These are phyloP conservation scores for Hecatera dysodea DNA, from an alignment of 2,888 invertebrate genomes.

Conservation along the genomic window DNA sequence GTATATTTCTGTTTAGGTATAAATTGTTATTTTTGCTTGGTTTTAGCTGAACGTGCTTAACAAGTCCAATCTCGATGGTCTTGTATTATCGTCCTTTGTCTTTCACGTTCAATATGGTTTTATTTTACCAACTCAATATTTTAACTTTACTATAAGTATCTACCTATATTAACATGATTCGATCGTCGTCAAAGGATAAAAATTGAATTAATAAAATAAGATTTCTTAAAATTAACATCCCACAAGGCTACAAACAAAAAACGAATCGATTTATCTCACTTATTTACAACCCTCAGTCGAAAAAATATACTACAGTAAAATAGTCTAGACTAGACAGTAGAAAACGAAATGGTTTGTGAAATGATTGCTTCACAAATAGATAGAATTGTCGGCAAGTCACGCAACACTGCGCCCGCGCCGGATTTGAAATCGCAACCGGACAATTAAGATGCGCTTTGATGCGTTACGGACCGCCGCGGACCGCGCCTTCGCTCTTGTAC, in stretches of 20 bases:
- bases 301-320: neutral
- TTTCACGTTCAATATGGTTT: no score
- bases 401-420: constrained; percentile 75
- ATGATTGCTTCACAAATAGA: constrained; percentile 70
- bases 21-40: neutral
- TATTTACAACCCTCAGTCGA: neutral
- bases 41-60: no score
- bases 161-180: no score
- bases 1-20: neutral
- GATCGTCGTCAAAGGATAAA: no score
- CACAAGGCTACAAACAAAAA: neutral
- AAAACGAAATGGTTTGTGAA: constrained; percentile 64
- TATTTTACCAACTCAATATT: no score
- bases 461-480: constrained; percentile 76
- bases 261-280: neutral
- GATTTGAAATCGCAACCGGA: constrained; percentile 81
- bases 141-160: no score
- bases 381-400: constrained; percentile 70
- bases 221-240: neutral
- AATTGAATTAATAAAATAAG: no score
- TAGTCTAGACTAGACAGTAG: constrained; percentile 46
- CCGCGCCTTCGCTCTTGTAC: constrained; percentile 60
- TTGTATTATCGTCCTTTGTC: no score
- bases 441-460: constrained; percentile 80
- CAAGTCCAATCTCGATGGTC: no score